Evolutionary conservation across 2,113 vertebrate species (phyloP).

Genomic region (Naja naja): DNA sequence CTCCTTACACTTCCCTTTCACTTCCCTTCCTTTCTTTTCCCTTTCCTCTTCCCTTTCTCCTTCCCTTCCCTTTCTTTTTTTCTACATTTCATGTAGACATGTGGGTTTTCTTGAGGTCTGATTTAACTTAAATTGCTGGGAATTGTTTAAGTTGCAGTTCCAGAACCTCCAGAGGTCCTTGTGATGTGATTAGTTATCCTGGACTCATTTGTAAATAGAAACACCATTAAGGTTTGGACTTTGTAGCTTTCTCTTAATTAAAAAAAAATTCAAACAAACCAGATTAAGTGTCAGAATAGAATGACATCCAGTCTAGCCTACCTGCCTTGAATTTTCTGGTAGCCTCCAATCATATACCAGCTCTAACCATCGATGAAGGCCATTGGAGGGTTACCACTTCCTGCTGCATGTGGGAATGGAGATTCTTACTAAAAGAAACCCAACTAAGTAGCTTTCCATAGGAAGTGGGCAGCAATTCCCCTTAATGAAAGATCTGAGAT

Average conservation of each 20-base stretch:
- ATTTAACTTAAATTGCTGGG: neutral
- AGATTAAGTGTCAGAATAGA: neutral
- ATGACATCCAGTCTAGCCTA: neutral
- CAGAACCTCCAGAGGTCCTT: neutral
- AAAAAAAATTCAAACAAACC: neutral
- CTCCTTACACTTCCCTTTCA: accelerated
- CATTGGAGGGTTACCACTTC: neutral
- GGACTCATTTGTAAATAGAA: neutral
- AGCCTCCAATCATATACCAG: neutral
- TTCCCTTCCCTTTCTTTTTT: neutral
- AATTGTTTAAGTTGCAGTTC: neutral
- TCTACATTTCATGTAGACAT: neutral
- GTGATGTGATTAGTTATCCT: neutral
- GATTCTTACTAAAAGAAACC: conserved; percentile 27
- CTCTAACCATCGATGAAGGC: neutral
- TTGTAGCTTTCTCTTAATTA: neutral
- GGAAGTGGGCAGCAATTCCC: neutral
- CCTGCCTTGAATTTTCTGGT: neutral
- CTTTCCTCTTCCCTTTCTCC: too few species aligned
- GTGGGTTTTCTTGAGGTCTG: neutral
- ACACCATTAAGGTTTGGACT: too few species aligned
- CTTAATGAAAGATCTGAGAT: neutral
- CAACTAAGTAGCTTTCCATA: neutral
- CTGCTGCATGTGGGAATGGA: neutral
- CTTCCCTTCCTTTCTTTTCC: too few species aligned